Base-by-base conservation (phyloP, 2,888 invertebrate genomes). In the Mesorhabditis sp. region DNA sequence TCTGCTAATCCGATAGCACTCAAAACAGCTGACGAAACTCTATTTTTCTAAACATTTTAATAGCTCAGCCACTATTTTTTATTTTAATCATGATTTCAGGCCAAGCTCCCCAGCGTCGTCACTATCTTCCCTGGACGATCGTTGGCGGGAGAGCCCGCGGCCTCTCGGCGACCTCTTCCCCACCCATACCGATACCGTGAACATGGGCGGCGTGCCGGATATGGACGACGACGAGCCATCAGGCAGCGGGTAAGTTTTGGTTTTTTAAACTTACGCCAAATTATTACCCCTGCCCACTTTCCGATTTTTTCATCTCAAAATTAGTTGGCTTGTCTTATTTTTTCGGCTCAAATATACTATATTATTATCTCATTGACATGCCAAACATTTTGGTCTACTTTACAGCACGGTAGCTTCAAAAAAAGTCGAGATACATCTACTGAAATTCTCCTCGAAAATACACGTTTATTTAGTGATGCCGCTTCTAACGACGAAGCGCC, bases 171-270 rank as follows among this genome's bases (percentile, higher is more conserved):
- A 76, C 65, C 44, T 62, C 13, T 66, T 75, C 50, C 74, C 69
- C 5, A 43, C 41, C 5, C 43, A 44, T 10, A 4, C 41, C 62
- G 66, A 43, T n/a, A 67, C 66, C 28, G 68, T 77, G 45, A 77
- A 77, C 65, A 77, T 77, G 75, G 77, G 77, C 4, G 73, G 73
- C 10, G 70, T 70, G 45, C 74, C 70, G 67, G 72, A 72, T 44
- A 73, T 72, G 42, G 72, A 70, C 10, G 71, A 70, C 5, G 69
- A 69, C 42, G 69, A 65, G 6, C 65, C n/a, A n/a, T n/a, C 44
- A 5, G 13, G n/a, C 66, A n/a, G 44, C 4, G 43, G 65, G 65
- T 65, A 5, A 41, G 15, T 0, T 62, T 62, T 62, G 62, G 7
- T 43, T 62, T 13, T 5, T 13, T 63, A 68, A 43, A 43, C 4